These are phyloP conservation scores for Aegotheles bennettii DNA, from an alignment of 2,113 vertebrate species.

Conservation along the genomic window DNA sequence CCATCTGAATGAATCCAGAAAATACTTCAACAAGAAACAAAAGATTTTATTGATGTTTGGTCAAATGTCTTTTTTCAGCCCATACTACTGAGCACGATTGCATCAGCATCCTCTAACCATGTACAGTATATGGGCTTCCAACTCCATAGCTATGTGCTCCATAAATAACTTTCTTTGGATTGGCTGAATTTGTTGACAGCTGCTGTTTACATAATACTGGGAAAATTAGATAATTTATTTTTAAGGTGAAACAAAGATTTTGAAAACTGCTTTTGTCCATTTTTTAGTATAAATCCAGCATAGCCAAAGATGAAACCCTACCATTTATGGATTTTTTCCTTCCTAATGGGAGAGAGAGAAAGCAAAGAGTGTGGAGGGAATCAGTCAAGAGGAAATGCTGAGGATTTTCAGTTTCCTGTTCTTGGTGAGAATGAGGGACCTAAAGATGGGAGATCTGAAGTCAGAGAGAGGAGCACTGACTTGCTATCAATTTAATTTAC, in stretches of 20 bases:
- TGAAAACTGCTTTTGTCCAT: not conserved
- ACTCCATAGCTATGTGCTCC: not conserved
- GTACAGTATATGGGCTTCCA: not conserved
- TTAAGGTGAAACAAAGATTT: not conserved
- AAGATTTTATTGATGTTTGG: not conserved
- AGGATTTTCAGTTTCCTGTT: not conserved
- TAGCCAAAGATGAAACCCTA: not conserved
- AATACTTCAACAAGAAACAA: not conserved
- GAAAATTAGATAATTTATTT: not conserved
- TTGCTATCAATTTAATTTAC: not conserved
- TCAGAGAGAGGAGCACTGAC: not conserved
- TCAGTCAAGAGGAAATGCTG: not conserved
- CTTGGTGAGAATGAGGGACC: not conserved
- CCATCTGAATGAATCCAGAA: not conserved
- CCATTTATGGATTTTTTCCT: not conserved
- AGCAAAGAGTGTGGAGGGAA: not conserved
- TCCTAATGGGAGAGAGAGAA: not conserved
- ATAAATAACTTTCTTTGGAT: not conserved
- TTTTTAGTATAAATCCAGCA: not conserved
- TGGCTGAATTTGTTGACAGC: not conserved
- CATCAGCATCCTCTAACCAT: not conserved
- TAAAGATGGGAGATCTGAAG: not conserved
- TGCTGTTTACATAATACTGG: not conserved
- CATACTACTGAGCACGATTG: not conserved
- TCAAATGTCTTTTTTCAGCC: not conserved